Conservation (phyloP, 2,797 vertebrate genomes). For the Ceyx erithaca region DNA sequence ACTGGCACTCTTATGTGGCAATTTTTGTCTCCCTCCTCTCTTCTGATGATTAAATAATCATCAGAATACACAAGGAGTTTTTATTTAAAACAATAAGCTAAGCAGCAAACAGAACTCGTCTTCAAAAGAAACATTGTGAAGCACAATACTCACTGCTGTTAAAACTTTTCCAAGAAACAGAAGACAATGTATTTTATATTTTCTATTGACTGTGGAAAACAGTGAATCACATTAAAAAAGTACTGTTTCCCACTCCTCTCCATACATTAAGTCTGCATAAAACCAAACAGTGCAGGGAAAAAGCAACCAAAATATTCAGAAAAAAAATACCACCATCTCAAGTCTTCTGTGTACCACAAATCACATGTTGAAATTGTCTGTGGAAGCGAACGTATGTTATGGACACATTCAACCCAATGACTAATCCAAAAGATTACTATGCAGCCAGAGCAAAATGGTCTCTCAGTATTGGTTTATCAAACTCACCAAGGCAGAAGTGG, state of each 20-base stretch:
- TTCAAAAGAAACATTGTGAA: neutral
- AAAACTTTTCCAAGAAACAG: neutral
- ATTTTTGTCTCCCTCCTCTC: neutral
- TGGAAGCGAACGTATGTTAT: neutral
- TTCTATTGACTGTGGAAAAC: neutral
- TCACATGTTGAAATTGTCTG: neutral
- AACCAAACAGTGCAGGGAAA: neutral
- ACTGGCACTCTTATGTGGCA: neutral
- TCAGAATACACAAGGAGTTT: neutral
- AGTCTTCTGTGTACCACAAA: neutral
- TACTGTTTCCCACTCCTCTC: neutral
- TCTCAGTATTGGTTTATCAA: neutral
- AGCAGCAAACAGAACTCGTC: neutral
- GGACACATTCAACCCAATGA: neutral
- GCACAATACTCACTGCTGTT: neutral
- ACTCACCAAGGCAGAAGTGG: neutral
- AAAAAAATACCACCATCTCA: neutral
- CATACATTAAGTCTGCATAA: neutral
- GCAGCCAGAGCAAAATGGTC: neutral
- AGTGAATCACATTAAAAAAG: neutral
- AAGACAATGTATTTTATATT: neutral
- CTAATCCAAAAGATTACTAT: neutral
- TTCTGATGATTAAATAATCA: neutral
- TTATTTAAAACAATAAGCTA: neutral
- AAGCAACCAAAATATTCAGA: neutral